Conservation (phyloP, 2,797 vertebrate genomes). For the Siniperca obscura region DNA sequence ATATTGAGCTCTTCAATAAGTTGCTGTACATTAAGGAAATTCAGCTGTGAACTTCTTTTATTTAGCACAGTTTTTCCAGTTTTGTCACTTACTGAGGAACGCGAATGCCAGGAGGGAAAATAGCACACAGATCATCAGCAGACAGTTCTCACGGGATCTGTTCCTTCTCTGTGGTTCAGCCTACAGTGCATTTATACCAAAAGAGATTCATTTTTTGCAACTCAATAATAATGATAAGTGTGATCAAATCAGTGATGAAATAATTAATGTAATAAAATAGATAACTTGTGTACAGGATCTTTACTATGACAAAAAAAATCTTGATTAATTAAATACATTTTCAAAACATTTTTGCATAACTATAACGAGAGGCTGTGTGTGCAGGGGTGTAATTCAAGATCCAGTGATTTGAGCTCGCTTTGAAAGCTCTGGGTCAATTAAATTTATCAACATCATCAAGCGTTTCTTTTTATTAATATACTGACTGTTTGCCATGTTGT, state of each 20-base stretch:
- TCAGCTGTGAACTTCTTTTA: not conserved
- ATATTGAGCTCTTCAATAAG: not conserved
- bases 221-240: not conserved
- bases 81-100: slow-evolving; percentile 17
- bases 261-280: not conserved
- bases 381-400: not conserved
- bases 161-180: not conserved
- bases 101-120: not conserved
- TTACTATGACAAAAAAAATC: not conserved
- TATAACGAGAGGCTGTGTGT: not conserved
- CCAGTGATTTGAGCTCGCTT: not conserved
- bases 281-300: too few species aligned
- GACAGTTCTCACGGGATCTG: rapidly evolving
- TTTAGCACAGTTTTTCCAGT: not conserved
- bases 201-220: not conserved
- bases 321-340: not conserved
- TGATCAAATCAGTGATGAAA: not conserved
- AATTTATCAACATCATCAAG: not conserved
- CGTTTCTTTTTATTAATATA: not conserved
- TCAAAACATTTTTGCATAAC: not conserved
- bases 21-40: not conserved
- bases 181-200: not conserved
- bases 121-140: not conserved
- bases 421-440: not conserved
- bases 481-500: too few species aligned